These are phyloP conservation scores for Porphyrio hochstetteri DNA, from an alignment of 2,113 vertebrate species.

Conservation along the genomic window DNA sequence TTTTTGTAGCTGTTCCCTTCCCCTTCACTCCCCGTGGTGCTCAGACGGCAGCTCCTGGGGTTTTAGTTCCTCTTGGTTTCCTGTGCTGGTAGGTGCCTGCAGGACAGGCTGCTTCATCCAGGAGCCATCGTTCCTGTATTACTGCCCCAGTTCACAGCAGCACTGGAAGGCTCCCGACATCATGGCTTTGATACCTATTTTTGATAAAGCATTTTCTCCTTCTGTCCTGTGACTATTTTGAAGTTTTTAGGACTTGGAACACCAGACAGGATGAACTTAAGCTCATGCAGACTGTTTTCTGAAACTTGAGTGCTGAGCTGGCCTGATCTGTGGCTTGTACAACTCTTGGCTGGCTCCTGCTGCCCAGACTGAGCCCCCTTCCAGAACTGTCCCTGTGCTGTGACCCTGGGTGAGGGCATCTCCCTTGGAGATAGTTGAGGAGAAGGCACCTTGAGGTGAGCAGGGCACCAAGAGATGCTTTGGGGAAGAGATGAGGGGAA, in stretches of 20 bases:
- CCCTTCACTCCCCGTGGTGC: fast-evolving
- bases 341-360: neutral
- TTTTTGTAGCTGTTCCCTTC: neutral
- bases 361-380: neutral
- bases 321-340: neutral
- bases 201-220: neutral
- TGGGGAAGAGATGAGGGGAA: neutral
- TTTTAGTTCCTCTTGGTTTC: neutral
- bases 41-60: fast-evolving
- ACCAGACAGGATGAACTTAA: neutral
- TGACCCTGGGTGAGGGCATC: fast-evolving
- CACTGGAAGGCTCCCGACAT: neutral
- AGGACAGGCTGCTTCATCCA: neutral
- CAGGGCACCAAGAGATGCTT: fast-evolving
- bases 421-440: neutral
- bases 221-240: neutral
- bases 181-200: neutral
- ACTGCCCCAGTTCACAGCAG: neutral
- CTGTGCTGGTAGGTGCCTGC: neutral
- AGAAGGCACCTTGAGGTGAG: neutral
- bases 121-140: fast-evolving
- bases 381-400: fast-evolving
- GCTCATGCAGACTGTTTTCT: neutral
- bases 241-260: neutral
- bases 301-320: neutral